Conservation (phyloP, 2,113 vertebrate genomes). For the Gopherus flavomarginatus region DNA sequence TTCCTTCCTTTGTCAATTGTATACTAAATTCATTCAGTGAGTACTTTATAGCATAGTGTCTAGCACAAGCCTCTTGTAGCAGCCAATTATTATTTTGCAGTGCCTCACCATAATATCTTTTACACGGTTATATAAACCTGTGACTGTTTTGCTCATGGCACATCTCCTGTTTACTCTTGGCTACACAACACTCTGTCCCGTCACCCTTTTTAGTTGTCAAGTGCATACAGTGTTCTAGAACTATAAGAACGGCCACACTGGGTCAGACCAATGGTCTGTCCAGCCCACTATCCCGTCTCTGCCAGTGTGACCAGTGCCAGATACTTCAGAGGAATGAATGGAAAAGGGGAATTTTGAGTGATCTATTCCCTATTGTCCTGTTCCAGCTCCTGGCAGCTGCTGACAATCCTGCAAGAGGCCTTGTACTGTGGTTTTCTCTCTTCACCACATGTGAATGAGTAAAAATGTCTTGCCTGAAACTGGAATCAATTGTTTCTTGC, state of each 20-base stretch:
- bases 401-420: background rate
- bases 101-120: background rate
- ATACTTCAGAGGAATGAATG: background rate
- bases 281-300: background rate
- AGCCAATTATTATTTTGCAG: background rate
- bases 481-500: background rate
- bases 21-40: background rate
- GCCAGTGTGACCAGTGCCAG: background rate
- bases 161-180: background rate
- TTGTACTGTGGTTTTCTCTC: background rate
- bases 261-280: background rate
- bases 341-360: background rate
- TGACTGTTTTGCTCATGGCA: background rate
- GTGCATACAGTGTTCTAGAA: background rate
- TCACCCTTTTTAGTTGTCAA: background rate
- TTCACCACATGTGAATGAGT: background rate
- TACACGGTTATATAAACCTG: background rate
- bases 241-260: background rate
- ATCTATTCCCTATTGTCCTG: background rate
- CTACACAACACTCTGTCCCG: background rate
- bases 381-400: background rate
- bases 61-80: background rate
- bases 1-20: constrained; percentile 13
- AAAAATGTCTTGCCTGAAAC: background rate
- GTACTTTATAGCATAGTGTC: fast-evolving